Base-by-base conservation (phyloP, 2,797 vertebrate genomes). In the Poeciliopsis paucimaculata region DNA sequence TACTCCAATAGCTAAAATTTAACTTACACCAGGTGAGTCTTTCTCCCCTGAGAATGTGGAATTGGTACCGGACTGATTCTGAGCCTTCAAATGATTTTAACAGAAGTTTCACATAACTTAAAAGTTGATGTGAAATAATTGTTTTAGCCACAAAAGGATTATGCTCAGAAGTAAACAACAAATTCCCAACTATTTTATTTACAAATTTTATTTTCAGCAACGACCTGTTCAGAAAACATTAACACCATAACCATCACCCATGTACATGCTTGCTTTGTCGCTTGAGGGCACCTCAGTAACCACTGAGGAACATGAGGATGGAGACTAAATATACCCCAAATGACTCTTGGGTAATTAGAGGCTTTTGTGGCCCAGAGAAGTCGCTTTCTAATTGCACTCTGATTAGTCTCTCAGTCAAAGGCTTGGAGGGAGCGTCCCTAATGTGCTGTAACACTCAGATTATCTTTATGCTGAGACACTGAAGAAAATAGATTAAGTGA, bases 331-430 rank as follows among this genome's bases (percentile, higher is more conserved):
- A 95, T 96, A 95, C 88, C 91, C 89, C 89, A 87, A 72, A 84
- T 93, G 93, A 93, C 95, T 96, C 95, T 90, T 94, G 95, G 95
- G 95, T 95, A 96, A 96, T 96, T 94, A 95, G 81, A 93, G 92
- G 91, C 87, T 89, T 92, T 90, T 86, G 87, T 93, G 88, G 89
- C 93, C 94, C 92, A 93, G 91, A 95, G 94, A 94, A 93, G 91
- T 91, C 92, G 90, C 89, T 7, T 80, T 95, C 93, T 96, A 96
- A 95, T 96, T 95, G 94, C 93, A 89, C 92, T 92, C 92, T 95
- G 95, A 95, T 95, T 95, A 95, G 92, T 87, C 84, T 91, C 86
- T 83, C 78, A 75, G 80, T 86, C 83, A 86, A 75, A 82, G 88
- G 90, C 86, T 81, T 89, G 86, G 85, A 92, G 84, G 85, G 88